A percentile compares a stretch with the other conserved stretches of the same genome.
These are phyloP conservation scores for Hyaena hyaena DNA, from an alignment of 2,113 vertebrate genomes.

Conservation along the genomic window DNA sequence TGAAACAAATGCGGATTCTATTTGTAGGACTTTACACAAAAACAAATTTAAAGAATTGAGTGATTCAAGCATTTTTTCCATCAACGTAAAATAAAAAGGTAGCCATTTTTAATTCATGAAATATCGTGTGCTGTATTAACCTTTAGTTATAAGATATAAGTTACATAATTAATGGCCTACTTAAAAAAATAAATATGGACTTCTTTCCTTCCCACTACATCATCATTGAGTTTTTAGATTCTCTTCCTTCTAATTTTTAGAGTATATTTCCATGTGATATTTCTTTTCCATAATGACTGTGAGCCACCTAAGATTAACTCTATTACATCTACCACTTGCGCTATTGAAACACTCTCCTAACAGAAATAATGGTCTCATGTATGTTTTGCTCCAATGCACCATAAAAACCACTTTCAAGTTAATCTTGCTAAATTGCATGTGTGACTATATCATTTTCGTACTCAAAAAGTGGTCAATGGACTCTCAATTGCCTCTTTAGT, in stretches of 20 bases:
- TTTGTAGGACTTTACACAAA: not conserved
- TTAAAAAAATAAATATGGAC: not conserved
- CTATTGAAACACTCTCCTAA: not conserved
- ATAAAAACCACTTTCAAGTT: not conserved
- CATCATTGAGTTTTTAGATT: not conserved
- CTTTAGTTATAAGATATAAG: not conserved
- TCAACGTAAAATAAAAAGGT: not conserved
- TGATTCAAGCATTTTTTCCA: not conserved
- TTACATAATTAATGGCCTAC: not conserved
- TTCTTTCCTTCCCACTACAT: not conserved
- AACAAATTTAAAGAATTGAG: not conserved
- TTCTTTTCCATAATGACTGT: not conserved
- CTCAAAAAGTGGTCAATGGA: not conserved
- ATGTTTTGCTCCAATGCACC: not conserved
- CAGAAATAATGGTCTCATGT: not conserved
- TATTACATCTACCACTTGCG: not conserved
- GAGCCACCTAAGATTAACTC: not conserved
- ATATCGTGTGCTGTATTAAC: not conserved
- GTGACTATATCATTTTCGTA: not conserved
- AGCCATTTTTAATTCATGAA: not conserved
- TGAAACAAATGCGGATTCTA: not conserved
- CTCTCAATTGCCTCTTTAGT: not conserved
- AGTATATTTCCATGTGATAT: not conserved
- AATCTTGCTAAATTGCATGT: constrained; percentile 9
- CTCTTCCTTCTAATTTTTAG: not conserved